phyloP scores from a whole-genome alignment of 2,113 vertebrate genomes.

The Psittacula cyanocephala region DNA sequence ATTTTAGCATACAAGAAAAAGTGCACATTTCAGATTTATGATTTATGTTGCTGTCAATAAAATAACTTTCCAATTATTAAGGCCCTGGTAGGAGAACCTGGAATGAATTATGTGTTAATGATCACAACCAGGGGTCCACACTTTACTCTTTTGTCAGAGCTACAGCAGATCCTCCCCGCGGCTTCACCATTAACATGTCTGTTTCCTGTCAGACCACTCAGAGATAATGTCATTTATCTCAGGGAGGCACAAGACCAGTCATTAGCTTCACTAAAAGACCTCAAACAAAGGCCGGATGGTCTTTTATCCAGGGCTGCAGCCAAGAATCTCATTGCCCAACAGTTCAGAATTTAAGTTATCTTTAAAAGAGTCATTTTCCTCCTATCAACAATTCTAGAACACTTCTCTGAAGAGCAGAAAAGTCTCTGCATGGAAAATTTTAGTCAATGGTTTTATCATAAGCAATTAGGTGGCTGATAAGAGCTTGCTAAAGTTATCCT shows the following conservation, averaged over 20 bases:
- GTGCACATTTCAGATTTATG: conserved; percentile 52
- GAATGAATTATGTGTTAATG: conserved; percentile 78
- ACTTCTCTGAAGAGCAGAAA: background rate
- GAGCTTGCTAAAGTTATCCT: conserved; percentile 42
- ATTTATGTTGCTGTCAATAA: conserved; percentile 66
- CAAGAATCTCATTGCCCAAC: conserved; percentile 56
- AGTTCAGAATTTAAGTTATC: conserved; percentile 61
- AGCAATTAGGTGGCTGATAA: conserved; percentile 65
- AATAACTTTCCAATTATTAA: conserved; percentile 74
- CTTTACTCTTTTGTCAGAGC: conserved; percentile 76
- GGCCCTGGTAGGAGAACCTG: conserved; percentile 68
- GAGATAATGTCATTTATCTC: conserved; percentile 89
- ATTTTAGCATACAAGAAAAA: conserved; percentile 27
- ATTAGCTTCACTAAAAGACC: conserved; percentile 85
- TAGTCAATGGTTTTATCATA: conserved; percentile 30
- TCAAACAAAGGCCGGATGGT: conserved; percentile 82
- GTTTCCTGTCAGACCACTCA: conserved; percentile 87
- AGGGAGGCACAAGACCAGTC: conserved; percentile 81
- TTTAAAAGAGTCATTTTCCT: conserved; percentile 24
- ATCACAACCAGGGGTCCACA: conserved; percentile 76
- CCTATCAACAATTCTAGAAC: conserved; percentile 11
- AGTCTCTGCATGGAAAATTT: conserved; percentile 29
- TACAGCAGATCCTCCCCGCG: conserved; percentile 77
- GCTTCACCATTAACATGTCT: conserved; percentile 86
- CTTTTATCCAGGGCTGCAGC: conserved; percentile 74